phyloP scores from a whole-genome alignment of 92 coral and sea anemone species.

The Porites divaricata region DNA sequence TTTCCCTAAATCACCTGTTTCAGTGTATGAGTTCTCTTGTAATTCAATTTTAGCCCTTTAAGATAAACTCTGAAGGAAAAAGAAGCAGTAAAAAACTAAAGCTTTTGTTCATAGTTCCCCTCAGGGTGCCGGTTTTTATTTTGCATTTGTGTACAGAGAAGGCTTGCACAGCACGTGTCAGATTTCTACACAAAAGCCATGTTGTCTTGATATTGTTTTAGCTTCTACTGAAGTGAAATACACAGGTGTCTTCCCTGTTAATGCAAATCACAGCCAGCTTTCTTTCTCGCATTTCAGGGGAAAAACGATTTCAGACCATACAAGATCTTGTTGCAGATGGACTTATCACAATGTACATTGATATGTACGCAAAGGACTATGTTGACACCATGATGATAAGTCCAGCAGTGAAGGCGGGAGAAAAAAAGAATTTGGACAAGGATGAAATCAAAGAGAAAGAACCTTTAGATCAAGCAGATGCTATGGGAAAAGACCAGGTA shows the following conservation, averaged over 20 bases:
- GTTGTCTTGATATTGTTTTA: conserved; percentile 1
- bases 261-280: conserved; percentile 17
- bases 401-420: conserved; percentile 35
- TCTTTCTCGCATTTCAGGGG: conserved; percentile 61
- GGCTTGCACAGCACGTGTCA: conserved; percentile 16
- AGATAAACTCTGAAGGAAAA: neutral
- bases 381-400: conserved; percentile 93
- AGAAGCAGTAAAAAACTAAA: neutral
- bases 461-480: conserved; percentile 20
- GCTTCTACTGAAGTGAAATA: neutral
- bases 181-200: conserved; percentile 12
- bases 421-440: neutral
- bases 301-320: conserved; percentile 93
- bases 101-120: conserved; percentile 22
- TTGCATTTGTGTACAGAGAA: neutral
- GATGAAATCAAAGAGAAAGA: conserved; percentile 36
- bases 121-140: conserved; percentile 8
- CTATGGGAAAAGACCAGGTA: conserved; percentile 21
- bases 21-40: neutral
- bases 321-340: conserved; percentile 99
- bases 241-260: conserved; percentile 14
- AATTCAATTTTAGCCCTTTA: neutral
- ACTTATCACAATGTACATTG: conserved; percentile 95
- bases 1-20: neutral
- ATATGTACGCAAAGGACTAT: conserved; percentile 93